Evolutionary conservation across 2,113 vertebrate species (phyloP).

Genomic region (Telmatochromis sp.): DNA sequence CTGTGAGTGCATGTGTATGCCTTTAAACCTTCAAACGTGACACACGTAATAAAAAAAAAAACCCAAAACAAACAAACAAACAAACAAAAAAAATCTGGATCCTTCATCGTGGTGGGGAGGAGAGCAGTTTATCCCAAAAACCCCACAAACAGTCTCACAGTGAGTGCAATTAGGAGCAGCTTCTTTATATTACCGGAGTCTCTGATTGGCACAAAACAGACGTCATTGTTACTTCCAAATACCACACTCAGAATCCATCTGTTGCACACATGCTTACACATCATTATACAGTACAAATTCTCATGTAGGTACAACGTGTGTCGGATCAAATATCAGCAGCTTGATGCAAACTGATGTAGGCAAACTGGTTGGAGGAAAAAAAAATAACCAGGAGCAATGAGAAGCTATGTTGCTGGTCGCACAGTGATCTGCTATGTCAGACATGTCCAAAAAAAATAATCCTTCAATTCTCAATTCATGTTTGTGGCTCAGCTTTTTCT

Average conservation of each 20-base stretch:
- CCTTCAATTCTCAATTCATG: not conserved
- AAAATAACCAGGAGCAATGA: not conserved
- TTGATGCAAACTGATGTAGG: slow-evolving; percentile 31
- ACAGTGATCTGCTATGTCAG: slow-evolving; percentile 45
- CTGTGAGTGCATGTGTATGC: slow-evolving; percentile 5
- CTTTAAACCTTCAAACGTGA: slow-evolving; percentile 31
- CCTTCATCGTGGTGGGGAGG: slow-evolving; percentile 34
- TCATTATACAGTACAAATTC: not conserved
- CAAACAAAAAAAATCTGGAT: not conserved
- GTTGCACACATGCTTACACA: not conserved
- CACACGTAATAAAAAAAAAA: not conserved
- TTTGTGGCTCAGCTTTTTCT: slow-evolving; percentile 14
- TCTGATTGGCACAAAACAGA: slow-evolving; percentile 60
- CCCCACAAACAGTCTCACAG: slow-evolving; percentile 38
- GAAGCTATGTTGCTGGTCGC: slow-evolving; percentile 47
- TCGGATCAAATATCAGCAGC: slow-evolving; percentile 3
- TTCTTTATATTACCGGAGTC: slow-evolving; percentile 45
- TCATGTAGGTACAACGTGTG: not conserved
- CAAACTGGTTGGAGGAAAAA: slow-evolving; percentile 42
- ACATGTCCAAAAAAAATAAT: not conserved
- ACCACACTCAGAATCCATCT: not conserved
- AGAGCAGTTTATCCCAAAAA: slow-evolving; percentile 23
- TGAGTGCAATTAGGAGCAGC: slow-evolving; percentile 29
- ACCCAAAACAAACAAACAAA: not conserved
- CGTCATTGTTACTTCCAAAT: not conserved